Evolutionary conservation across 2,888 invertebrate genomes (phyloP), one percentile per base, ranked within the genome.

Genomic region (Hecatera dysodea): DNA sequence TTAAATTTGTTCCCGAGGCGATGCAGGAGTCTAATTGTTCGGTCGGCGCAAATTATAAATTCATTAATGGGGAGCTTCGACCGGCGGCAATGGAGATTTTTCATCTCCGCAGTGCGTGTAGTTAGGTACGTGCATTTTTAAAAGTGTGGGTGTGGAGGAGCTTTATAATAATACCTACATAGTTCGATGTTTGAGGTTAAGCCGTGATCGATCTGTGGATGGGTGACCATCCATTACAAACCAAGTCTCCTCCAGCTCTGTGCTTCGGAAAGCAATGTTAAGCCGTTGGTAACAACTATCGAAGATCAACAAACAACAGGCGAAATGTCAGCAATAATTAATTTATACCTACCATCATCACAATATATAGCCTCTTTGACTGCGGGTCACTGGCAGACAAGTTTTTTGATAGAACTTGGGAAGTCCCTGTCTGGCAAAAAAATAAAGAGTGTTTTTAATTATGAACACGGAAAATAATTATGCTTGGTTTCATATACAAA

Each of bases 31-130:
- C 90, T 92, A 93, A 93, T 93, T 91, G 91, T 90, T 86, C 83
- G 83, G 83, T 75, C 86, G 89, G 88, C 83, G 90, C 92, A 93
- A 93, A 94, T 94, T 94, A 94, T 92, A 94, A 93, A 93, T 93
- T 94, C 92, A 92, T 93, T 93, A 92, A 91, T 90, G 86, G 86
- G 80, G 80, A 86, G 78, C 80, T 66, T 68, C 72, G 76, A 86
- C 90, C 87, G 75, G 67, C 46, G 90, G 90, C 90, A 78, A 88
- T 80, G 82, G 79, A 79, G 83, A 86, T 88, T 86, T 88, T 89
- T 88, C 86, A 85, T 81, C 27, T 67, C 50, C 19, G 61, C 50
- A 56, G 48, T n/a, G n/a, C 62, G 12, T 62, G 59, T 73, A 64
- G 50, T 62, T 72, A 63, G 15, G 15, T 57, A 52, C 39, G 9